Evolutionary conservation across 1,140 invertebrate genomes (phyloP).

Genomic region (Holotrichia oblita): DNA sequence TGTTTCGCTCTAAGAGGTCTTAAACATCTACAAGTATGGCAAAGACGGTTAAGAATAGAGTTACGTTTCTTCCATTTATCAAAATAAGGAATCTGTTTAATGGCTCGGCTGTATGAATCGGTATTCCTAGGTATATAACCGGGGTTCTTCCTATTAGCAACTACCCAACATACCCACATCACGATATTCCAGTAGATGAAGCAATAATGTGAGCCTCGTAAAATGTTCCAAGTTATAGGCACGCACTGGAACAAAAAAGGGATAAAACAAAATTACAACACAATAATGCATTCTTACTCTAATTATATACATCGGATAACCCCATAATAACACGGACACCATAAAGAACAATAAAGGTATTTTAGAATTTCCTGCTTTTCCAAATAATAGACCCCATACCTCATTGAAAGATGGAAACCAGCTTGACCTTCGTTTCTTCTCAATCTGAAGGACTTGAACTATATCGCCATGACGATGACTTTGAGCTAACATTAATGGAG

Average conservation of each 20-base stretch:
- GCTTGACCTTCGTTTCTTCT: constrained; percentile 81
- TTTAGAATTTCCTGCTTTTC: constrained; percentile 89
- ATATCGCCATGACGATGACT: constrained; percentile 87
- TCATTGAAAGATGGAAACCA: constrained; percentile 88
- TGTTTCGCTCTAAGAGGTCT: constrained; percentile 89
- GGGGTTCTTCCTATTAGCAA: constrained; percentile 86
- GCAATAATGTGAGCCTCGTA: constrained; percentile 85
- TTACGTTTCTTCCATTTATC: constrained; percentile 90
- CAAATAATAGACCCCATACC: constrained; percentile 89
- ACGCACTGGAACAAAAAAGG: constrained; percentile 71
- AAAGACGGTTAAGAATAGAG: constrained; percentile 84
- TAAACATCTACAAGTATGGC: constrained; percentile 90
- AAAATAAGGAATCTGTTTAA: constrained; percentile 89
- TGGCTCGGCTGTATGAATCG: constrained; percentile 87
- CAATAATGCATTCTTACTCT: constrained; percentile 66
- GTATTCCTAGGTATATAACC: constrained; percentile 90
- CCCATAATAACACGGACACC: constrained; percentile 86
- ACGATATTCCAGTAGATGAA: constrained; percentile 90
- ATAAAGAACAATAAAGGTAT: constrained; percentile 86
- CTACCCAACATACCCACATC: constrained; percentile 93
- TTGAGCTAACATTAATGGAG: constrained; percentile 86
- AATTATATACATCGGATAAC: constrained; percentile 92
- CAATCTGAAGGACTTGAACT: constrained; percentile 80
- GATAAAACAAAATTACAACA: neutral
- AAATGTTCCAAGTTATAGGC: constrained; percentile 88